These are phyloP conservation scores for Noctua comes DNA, from an alignment of 2,888 invertebrate genomes.

Conservation along the genomic window DNA sequence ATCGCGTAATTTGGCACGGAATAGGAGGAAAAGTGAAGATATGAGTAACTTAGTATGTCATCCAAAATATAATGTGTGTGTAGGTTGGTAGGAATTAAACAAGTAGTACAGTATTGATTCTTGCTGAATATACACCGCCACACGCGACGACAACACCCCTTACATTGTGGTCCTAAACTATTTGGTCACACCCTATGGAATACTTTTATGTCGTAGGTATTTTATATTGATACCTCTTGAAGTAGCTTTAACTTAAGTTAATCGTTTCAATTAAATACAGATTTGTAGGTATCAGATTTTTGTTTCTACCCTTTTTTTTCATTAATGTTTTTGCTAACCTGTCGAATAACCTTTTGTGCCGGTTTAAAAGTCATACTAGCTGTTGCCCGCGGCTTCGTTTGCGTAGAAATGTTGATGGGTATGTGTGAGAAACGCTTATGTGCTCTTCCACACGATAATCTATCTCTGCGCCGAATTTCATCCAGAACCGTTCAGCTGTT, in stretches of 20 bases:
- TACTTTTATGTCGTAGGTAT: background rate
- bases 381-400: background rate
- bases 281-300: background rate
- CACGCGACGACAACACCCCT: conserved; percentile 23
- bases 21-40: background rate
- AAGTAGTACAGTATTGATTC: conserved; percentile 9
- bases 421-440: no score
- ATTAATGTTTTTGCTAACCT: background rate
- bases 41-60: no score
- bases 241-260: background rate
- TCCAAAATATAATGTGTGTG: no score
- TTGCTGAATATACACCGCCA: background rate
- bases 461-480: no score
- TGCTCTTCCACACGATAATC: no score
- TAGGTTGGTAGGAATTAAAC: background rate
- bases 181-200: conserved; percentile 31
- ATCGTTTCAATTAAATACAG: background rate
- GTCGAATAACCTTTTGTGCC: no score
- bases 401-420: background rate
- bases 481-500: no score
- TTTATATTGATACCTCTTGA: background rate
- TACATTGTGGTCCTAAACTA: background rate
- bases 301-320: background rate
- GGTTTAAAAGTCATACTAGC: background rate
- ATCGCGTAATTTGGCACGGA: background rate